phyloP scores from a whole-genome alignment of 2,888 invertebrate genomes.

The Drosophila recens region DNA sequence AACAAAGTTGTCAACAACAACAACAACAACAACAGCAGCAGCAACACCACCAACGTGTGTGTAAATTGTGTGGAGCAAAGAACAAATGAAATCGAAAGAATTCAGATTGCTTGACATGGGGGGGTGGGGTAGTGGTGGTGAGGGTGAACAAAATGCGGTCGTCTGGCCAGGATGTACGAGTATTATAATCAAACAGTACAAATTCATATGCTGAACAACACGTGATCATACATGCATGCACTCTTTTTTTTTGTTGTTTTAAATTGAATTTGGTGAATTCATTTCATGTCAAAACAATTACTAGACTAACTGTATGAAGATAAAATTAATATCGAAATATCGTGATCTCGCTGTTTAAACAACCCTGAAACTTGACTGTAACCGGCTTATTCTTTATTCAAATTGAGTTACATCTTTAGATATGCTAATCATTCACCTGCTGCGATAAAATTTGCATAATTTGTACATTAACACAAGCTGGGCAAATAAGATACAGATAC shows the following conservation, averaged over 20 bases:
- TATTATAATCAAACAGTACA: slow-evolving; percentile 31
- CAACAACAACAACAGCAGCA: slow-evolving; percentile 16
- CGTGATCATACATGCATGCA: slow-evolving; percentile 37
- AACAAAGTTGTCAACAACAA: slow-evolving; percentile 23
- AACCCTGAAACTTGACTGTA: slow-evolving; percentile 39
- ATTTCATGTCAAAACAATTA: neutral
- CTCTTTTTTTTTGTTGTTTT: neutral
- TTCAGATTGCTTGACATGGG: slow-evolving; percentile 29
- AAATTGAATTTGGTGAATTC: neutral
- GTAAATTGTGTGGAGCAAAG: slow-evolving; percentile 16
- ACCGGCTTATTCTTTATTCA: slow-evolving; percentile 49
- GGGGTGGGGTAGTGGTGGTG: slow-evolving; percentile 8
- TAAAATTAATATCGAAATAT: slow-evolving; percentile 9
- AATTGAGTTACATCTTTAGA: slow-evolving; percentile 37
- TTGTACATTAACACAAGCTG: slow-evolving; percentile 46
- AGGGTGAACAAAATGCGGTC: slow-evolving; percentile 31
- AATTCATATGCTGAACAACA: slow-evolving; percentile 21
- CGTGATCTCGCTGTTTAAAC: slow-evolving; percentile 37
- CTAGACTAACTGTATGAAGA: neutral
- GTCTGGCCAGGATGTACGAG: slow-evolving; percentile 48
- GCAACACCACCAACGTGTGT: slow-evolving; percentile 16
- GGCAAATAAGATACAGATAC: slow-evolving; percentile 25
- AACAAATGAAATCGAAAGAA: slow-evolving; percentile 43
- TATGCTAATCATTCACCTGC: slow-evolving; percentile 71
- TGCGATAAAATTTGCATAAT: slow-evolving; percentile 68